Evolutionary conservation across 2,113 vertebrate species (phyloP).

Genomic region (Nesoenas mayeri): DNA sequence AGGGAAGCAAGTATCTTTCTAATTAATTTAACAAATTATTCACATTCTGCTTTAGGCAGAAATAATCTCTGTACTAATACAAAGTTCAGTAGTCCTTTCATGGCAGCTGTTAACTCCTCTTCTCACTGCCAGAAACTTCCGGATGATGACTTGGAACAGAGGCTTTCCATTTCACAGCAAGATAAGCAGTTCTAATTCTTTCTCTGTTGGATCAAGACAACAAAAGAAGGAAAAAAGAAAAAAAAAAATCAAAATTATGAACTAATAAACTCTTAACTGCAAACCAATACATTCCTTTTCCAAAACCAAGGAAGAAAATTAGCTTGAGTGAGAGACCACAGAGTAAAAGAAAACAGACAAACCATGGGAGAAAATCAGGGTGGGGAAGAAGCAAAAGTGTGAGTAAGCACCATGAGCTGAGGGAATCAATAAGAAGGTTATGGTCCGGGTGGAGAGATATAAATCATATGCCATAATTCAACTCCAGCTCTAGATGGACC

Average conservation of each 20-base stretch:
- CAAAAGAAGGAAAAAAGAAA: not conserved
- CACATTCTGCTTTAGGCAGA: not conserved
- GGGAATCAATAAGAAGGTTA: not conserved
- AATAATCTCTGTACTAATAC: slow-evolving; percentile 1
- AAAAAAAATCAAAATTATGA: not conserved
- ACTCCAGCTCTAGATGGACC: not conserved
- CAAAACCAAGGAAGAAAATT: slow-evolving; percentile 4
- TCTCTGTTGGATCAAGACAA: not conserved
- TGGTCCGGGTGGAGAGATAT: not conserved
- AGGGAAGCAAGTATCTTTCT: not conserved
- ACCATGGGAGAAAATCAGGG: not conserved
- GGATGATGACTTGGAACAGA: slow-evolving; percentile 4
- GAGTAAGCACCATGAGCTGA: not conserved
- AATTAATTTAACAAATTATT: slow-evolving; percentile 35
- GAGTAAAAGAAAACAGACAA: slow-evolving; percentile 33
- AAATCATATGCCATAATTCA: not conserved
- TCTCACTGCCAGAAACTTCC: slow-evolving; percentile 48
- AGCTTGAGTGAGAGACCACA: not conserved
- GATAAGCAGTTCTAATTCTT: slow-evolving; percentile 34
- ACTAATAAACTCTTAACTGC: not conserved
- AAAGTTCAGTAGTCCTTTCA: slow-evolving; percentile 32
- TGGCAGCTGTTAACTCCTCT: slow-evolving; percentile 41
- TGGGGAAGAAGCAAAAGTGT: not conserved
- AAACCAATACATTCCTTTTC: not conserved
- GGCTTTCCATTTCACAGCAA: not conserved